Evolutionary conservation across 2,113 vertebrate species (phyloP).

Genomic region (Vireo altiloquus): DNA sequence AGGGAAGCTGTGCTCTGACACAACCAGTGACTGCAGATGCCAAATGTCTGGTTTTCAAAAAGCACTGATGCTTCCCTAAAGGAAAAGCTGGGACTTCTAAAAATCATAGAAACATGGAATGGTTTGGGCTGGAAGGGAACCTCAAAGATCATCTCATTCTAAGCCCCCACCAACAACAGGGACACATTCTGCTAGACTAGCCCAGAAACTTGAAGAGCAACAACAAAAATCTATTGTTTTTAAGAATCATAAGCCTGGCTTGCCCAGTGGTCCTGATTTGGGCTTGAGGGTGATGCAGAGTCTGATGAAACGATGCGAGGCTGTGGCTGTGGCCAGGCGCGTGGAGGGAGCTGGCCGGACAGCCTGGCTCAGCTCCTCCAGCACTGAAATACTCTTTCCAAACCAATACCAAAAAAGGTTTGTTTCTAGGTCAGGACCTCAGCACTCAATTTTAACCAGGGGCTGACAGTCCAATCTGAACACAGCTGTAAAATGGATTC

Average conservation of each 20-base stretch:
- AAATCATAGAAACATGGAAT: background rate
- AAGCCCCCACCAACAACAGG: background rate
- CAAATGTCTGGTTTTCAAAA: background rate
- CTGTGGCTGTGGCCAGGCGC: accelerated
- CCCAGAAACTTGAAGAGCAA: background rate
- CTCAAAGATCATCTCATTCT: background rate
- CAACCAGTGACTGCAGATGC: background rate
- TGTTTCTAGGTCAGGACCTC: conserved; percentile 60
- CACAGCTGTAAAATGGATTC: conserved; percentile 38
- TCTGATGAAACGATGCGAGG: accelerated
- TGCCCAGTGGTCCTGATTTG: background rate
- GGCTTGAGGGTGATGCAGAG: background rate
- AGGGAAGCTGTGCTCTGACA: background rate
- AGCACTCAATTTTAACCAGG: conserved; percentile 22
- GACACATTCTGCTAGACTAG: background rate
- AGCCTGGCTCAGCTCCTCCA: background rate
- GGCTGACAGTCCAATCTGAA: conserved; percentile 7
- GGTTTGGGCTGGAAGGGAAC: background rate
- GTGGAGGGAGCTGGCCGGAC: background rate
- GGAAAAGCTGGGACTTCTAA: background rate
- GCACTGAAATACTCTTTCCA: conserved; percentile 30
- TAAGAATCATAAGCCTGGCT: background rate
- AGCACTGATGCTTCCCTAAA: background rate
- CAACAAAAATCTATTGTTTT: background rate
- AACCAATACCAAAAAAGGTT: conserved; percentile 60